These are phyloP conservation scores for Corythoichthys haematopterus DNA, from an alignment of 2,113 vertebrate genomes.

Conservation along the genomic window DNA sequence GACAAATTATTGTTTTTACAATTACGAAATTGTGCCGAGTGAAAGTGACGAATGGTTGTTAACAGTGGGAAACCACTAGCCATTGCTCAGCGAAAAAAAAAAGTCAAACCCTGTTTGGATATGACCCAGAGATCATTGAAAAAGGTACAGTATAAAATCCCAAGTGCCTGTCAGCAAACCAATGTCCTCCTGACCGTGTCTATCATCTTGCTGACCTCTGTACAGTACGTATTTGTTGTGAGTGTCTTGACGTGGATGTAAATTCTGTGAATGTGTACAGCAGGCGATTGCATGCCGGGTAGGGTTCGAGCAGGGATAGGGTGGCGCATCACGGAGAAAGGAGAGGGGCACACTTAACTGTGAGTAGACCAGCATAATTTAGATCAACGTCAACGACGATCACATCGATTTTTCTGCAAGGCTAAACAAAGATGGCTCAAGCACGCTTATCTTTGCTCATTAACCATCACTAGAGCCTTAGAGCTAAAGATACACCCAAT, in stretches of 20 bases:
- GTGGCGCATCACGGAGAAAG: constrained; percentile 47
- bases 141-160: constrained; percentile 68
- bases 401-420: constrained; percentile 31
- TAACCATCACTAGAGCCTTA: constrained; percentile 29
- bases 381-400: constrained; percentile 38
- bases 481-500: constrained; percentile 28
- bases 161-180: constrained; percentile 55
- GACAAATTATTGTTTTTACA: too few relatives aligned
- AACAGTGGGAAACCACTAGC: too few relatives aligned
- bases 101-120: constrained; percentile 1
- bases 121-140: constrained; percentile 44
- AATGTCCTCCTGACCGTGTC: constrained; percentile 51
- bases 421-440: constrained; percentile 41
- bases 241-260: constrained; percentile 46
- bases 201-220: constrained; percentile 38
- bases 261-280: constrained; percentile 33
- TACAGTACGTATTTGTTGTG: constrained; percentile 44
- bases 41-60: too few relatives aligned
- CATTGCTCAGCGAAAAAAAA: too few relatives aligned
- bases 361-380: constrained; percentile 16
- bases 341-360: constrained; percentile 55
- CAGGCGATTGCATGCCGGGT: constrained; percentile 49
- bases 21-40: too few relatives aligned
- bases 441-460: constrained; percentile 38
- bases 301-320: neutral